phyloP scores from a whole-genome alignment of 2,113 vertebrate genomes.

The Bungarus multicinctus region DNA sequence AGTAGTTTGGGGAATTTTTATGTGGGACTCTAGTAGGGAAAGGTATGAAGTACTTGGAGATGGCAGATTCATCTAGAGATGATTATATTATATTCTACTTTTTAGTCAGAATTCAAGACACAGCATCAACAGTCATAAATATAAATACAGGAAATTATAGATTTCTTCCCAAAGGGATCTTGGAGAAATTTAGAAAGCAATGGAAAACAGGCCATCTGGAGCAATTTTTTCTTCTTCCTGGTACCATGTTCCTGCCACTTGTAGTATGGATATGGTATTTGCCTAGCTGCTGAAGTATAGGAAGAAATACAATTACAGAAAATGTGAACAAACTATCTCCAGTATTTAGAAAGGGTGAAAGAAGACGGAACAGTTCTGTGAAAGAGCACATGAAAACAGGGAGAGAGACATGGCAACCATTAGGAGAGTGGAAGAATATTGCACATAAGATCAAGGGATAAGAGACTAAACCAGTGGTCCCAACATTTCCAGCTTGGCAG shows the following conservation, averaged over 20 bases:
- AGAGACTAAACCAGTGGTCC: background rate
- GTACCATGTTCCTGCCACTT: background rate
- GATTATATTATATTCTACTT: background rate
- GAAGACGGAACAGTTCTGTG: background rate
- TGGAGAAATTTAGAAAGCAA: background rate
- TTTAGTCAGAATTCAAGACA: background rate
- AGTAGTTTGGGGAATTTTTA: background rate
- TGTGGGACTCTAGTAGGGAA: background rate
- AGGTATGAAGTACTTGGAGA: background rate
- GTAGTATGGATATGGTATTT: background rate
- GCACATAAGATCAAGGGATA: background rate
- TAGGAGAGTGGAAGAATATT: background rate
- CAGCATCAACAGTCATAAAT: background rate
- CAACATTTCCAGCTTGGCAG: background rate
- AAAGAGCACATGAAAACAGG: background rate
- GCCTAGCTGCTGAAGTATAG: background rate
- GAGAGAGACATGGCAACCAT: background rate
- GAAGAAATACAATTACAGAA: background rate
- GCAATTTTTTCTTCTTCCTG: background rate
- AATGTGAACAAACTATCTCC: background rate
- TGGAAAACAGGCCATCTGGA: background rate
- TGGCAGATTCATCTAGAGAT: background rate
- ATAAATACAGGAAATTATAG: background rate
- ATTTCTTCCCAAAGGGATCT: background rate
- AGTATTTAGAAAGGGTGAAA: background rate